phyloP scores from a whole-genome alignment of 92 coral and sea anemone species.

The Pocillopora meandrina region DNA sequence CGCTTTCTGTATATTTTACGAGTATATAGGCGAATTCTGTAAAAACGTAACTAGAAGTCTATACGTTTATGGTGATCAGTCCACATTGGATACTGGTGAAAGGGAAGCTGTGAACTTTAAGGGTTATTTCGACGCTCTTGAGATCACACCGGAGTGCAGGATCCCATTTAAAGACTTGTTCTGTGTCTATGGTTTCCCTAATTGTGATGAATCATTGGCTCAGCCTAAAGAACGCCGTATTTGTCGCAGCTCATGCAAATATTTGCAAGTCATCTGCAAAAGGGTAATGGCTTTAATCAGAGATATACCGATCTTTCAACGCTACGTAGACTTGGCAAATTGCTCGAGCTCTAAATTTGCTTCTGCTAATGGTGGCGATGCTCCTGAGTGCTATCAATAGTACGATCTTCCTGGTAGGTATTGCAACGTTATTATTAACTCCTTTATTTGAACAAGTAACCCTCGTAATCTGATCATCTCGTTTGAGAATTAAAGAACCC shows the following conservation, averaged over 20 bases:
- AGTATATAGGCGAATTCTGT: not conserved
- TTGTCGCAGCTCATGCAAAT: slow-evolving; percentile 9
- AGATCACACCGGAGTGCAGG: not conserved
- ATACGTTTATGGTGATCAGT: not conserved
- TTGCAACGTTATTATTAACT: not conserved
- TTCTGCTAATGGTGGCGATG: slow-evolving; percentile 4
- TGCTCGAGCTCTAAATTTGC: not conserved
- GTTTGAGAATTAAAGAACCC: no score
- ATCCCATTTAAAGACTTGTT: not conserved
- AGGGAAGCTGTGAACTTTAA: not conserved
- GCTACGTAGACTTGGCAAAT: not conserved
- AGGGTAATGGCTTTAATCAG: not conserved
- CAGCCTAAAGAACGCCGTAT: not conserved
- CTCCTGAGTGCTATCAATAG: slow-evolving; percentile 21
- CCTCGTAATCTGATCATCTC: not conserved
- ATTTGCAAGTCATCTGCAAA: not conserved
- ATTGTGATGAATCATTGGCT: not conserved
- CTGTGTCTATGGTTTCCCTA: slow-evolving; percentile 6
- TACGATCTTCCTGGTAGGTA: slow-evolving; percentile 4
- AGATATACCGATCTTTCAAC: not conserved
- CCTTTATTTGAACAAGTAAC: not conserved
- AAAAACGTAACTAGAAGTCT: not conserved
- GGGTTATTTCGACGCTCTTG: not conserved
- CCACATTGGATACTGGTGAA: not conserved
- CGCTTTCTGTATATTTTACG: not conserved